A percentile compares a stretch with the other conserved stretches of the same genome.
Evolutionary conservation across 2,797 vertebrate genomes (phyloP).

Genomic region (Novumbra hubbsi): DNA sequence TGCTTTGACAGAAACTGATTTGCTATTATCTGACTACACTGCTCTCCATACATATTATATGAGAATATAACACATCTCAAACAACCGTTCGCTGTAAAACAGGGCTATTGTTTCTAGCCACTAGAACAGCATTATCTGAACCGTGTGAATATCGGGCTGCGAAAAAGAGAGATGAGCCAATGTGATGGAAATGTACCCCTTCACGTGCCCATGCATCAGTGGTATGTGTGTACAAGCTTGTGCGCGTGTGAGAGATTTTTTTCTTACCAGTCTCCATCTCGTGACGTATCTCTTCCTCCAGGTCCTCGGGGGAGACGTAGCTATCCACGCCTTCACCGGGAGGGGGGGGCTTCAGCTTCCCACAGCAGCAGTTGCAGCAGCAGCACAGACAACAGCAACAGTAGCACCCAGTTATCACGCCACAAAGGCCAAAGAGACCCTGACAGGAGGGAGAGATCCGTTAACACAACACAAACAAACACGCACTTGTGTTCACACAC

Average conservation of each 20-base stretch:
- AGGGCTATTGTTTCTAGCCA: not conserved
- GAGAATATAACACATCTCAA: not conserved
- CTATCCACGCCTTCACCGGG: slow-evolving; percentile 62
- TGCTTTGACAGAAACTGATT: not conserved
- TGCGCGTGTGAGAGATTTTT: not conserved
- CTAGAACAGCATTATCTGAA: not conserved
- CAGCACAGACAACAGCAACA: slow-evolving; percentile 91
- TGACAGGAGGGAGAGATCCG: slow-evolving; percentile 40
- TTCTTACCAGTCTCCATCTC: slow-evolving; percentile 76
- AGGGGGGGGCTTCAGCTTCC: slow-evolving; percentile 77
- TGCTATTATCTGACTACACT: not conserved
- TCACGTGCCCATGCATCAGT: too few species aligned
- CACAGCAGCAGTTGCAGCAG: slow-evolving; percentile 92
- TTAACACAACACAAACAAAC: not conserved
- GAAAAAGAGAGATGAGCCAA: not conserved
- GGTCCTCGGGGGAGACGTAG: slow-evolving; percentile 82
- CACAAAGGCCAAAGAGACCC: slow-evolving; percentile 81
- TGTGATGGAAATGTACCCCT: too few species aligned
- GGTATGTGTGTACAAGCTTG: not conserved
- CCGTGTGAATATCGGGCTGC: not conserved
- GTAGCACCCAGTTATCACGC: slow-evolving; percentile 84
- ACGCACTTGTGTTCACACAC: not conserved
- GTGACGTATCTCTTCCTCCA: slow-evolving; percentile 83
- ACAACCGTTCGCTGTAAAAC: not conserved
- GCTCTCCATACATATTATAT: not conserved